phyloP scores from a whole-genome alignment of 2,113 vertebrate species.

The Pontoporia blainvillei region DNA sequence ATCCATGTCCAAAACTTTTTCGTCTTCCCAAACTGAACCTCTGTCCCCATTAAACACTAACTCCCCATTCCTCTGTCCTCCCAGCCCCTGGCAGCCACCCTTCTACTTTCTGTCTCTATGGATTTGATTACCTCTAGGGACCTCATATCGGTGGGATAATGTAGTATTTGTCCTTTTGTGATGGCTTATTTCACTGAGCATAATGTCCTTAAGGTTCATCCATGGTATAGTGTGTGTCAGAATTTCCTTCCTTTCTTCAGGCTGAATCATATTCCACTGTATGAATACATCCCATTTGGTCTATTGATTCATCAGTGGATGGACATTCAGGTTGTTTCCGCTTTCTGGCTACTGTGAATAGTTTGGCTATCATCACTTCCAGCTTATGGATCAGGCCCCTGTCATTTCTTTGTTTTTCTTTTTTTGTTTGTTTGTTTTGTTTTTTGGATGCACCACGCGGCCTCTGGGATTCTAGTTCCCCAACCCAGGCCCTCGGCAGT shows the following conservation, averaged over 20 bases:
- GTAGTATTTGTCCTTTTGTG: background rate
- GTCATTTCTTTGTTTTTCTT: background rate
- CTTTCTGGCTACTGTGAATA: background rate
- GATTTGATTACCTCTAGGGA: background rate
- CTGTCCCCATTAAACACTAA: background rate
- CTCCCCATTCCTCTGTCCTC: background rate
- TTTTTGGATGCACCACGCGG: background rate
- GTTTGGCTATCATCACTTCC: background rate
- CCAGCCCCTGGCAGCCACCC: too few species aligned
- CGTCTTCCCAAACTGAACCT: background rate
- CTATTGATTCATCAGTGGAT: fast-evolving
- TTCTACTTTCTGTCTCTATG: background rate
- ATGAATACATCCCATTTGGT: fast-evolving
- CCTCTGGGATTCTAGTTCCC: background rate
- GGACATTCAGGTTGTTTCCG: too few species aligned
- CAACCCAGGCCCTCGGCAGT: background rate
- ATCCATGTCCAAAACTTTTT: background rate
- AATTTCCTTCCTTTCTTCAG: background rate
- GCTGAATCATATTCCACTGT: background rate
- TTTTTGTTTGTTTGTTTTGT: background rate
- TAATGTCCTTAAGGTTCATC: background rate
- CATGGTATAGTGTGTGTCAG: background rate
- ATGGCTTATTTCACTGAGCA: background rate
- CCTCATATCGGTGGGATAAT: background rate
- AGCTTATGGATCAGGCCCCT: background rate